phyloP scores from a whole-genome alignment of 2,113 vertebrate genomes.

The Todiramphus chloris region DNA sequence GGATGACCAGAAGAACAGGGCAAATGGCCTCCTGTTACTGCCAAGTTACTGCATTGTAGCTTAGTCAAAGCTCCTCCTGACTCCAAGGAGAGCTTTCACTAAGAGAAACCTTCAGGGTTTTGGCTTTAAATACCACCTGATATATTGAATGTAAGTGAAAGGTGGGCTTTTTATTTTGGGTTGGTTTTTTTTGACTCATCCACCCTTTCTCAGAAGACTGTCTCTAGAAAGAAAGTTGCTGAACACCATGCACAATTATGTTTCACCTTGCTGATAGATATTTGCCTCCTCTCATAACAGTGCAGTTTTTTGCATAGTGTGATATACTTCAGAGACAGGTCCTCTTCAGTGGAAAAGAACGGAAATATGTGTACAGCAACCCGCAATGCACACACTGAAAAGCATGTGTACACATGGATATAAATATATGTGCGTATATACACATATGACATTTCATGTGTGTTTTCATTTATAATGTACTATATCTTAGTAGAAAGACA shows the following conservation, averaged over 20 bases:
- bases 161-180: not conserved
- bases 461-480: not conserved
- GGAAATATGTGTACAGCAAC: not conserved
- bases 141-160: not conserved
- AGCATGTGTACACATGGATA: too few species aligned
- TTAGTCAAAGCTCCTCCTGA: not conserved
- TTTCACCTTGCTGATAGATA: not conserved
- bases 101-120: not conserved
- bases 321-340: not conserved
- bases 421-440: not conserved
- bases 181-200: not conserved
- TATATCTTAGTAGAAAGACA: not conserved
- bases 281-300: not conserved
- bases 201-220: not conserved
- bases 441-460: not conserved
- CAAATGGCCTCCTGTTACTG: not conserved
- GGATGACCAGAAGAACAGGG: not conserved
- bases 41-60: not conserved
- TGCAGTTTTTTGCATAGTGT: not conserved
- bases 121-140: not conserved
- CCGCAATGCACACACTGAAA: not conserved
- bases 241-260: not conserved
- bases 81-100: not conserved
- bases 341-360: not conserved
- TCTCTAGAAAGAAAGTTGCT: not conserved